Base-by-base conservation (phyloP, 2,113 vertebrate genomes). In the Motacilla tschutschensis region DNA sequence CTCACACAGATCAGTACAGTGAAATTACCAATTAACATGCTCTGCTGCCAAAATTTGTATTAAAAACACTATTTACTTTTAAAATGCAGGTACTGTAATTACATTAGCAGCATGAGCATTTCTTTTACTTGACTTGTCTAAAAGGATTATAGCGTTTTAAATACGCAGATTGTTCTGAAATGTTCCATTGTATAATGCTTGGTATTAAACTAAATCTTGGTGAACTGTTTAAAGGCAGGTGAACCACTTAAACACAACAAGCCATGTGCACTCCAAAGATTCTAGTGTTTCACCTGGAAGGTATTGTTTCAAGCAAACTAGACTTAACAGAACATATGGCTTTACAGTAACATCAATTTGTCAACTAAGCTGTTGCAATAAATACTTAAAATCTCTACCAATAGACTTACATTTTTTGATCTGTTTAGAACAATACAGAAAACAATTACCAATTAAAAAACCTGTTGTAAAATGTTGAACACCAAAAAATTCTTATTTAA, bases 371-470 rank as follows among this genome's bases (percentile, higher is more conserved):
- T 93, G 97, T 88, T 96, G 97, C 97, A 98, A 98, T 98, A 98
- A 99, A 98, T 98, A 98, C 97, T 98, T 97, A 97, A 98, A 98
- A 98, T 97, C 96, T 97, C 97, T 98, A 98, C 94, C 95, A 95
- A 98, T 94, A 96, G 94, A 97, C 95, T 97, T 97, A 97, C 97
- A 95, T 96, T 97, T 96, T 96, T 97, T 96, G 96, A 97, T 98
- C 95, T 95, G 92, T 93, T 96, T 97, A 91, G 97, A 97, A 97
- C 96, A 97, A 97, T 97, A 98, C 97, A 97, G 97, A 97, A 97
- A 97, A 98, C 97, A 98, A 97, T 98, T 98, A 98, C 97, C 98
- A 97, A 98, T 97, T 97, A 96, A 97, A 97, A 98, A 97, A 97
- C 94, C 93, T 96, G 97, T 97, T 97, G 97, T 96, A 98, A 98